phyloP scores from a whole-genome alignment of 2,797 vertebrate genomes.

The Dipus sagitta region DNA sequence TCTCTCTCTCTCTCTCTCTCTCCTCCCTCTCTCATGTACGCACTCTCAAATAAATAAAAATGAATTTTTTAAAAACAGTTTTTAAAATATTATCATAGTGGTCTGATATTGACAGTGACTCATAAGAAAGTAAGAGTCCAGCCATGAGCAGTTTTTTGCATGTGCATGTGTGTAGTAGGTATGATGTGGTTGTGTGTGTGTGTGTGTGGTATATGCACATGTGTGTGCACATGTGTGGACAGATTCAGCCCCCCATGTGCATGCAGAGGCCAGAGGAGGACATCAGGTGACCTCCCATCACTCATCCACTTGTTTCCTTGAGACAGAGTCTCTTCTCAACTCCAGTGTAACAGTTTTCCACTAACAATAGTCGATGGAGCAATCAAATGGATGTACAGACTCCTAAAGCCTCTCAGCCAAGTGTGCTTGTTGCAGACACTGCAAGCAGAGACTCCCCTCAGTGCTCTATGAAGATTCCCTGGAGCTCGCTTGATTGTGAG shows the following conservation, averaged over 20 bases:
- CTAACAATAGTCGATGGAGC: background rate
- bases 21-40: no score
- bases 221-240: background rate
- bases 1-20: no score
- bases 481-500: conserved; percentile 50
- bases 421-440: background rate
- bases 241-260: no score
- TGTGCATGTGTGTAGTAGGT: no score
- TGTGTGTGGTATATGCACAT: no score
- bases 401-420: background rate
- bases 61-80: background rate
- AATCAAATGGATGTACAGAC: background rate
- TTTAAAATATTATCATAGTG: background rate
- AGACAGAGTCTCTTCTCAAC: background rate
- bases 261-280: no score
- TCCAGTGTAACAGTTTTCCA: no score
- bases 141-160: background rate
- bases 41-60: no score
- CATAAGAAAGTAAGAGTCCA: background rate
- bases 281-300: background rate
- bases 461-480: background rate
- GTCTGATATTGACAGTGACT: background rate
- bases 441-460: background rate
- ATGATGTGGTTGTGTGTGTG: background rate
- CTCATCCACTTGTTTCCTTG: background rate